phyloP scores from a whole-genome alignment of 2,888 invertebrate species.

The Nomada ferruginata region DNA sequence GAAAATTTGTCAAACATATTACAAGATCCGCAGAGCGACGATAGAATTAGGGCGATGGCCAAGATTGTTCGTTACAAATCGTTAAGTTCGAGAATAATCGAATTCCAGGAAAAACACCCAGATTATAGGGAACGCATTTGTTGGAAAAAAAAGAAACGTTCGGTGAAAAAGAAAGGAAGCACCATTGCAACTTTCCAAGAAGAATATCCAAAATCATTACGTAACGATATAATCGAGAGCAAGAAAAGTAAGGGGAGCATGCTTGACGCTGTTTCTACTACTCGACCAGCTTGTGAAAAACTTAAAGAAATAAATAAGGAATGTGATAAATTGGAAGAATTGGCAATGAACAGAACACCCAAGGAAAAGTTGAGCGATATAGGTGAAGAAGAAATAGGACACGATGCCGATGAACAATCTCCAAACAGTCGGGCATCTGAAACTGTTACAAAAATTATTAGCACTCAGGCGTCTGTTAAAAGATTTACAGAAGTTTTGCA shows the following conservation, averaged over 20 bases:
- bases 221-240: no score
- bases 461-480: conserved; percentile 75
- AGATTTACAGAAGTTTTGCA: conserved; percentile 73
- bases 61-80: conserved; percentile 72
- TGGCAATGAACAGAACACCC: accelerated
- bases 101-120: conserved; percentile 78
- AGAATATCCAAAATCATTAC: neutral
- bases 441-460: conserved; percentile 59
- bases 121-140: conserved; percentile 70
- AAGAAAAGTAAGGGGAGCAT: no score
- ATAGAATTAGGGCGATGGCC: conserved; percentile 69
- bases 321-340: neutral
- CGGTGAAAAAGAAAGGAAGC: neutral
- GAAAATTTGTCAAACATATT: conserved; percentile 68
- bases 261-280: no score
- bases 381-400: conserved; percentile 13
- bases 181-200: accelerated
- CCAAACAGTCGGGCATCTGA: neutral
- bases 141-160: conserved; percentile 4
- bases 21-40: conserved; percentile 60
- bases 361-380: neutral
- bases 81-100: conserved; percentile 68
- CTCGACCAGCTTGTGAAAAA: no score
- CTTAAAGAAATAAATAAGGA: neutral
- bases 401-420: neutral